A percentile compares a stretch with the other conserved stretches of the same genome.
phyloP scores from a whole-genome alignment of 2,113 vertebrate genomes.

The Erinaceus europaeus region DNA sequence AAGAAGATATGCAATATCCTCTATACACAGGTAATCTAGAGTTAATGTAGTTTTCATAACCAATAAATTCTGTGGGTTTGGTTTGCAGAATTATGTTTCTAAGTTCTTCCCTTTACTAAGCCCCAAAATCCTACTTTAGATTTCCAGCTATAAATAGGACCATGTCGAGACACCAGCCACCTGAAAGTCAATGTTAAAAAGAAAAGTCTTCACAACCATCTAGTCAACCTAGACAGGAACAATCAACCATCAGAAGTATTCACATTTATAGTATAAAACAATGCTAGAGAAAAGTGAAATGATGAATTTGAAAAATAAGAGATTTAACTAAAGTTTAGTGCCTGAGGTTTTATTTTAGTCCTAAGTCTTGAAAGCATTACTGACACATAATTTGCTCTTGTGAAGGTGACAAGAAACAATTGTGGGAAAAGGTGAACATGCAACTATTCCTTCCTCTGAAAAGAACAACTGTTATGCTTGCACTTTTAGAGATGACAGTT shows the following conservation, averaged over 20 bases:
- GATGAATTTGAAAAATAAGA: neutral
- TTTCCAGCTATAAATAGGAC: neutral
- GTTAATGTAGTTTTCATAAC: neutral
- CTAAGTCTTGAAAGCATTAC: neutral
- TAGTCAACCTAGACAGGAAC: neutral
- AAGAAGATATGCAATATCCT: neutral
- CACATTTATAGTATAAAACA: neutral
- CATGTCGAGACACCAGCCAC: fast-evolving
- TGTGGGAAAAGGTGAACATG: too few relatives aligned
- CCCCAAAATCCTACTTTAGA: neutral
- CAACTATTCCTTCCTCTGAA: too few relatives aligned
- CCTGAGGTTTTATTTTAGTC: neutral
- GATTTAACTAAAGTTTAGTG: neutral
- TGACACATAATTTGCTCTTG: neutral
- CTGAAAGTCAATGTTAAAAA: neutral
- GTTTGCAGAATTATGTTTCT: neutral
- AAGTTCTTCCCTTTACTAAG: neutral
- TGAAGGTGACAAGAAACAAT: neutral
- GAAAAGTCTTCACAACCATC: neutral
- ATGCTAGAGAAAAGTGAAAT: neutral
- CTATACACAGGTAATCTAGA: neutral
- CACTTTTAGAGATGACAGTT: neutral
- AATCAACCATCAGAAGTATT: neutral
- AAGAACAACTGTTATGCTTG: neutral
- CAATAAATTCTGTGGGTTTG: neutral